Conservation (phyloP, 2,797 vertebrate species). For the Phylloscopus collybita region DNA sequence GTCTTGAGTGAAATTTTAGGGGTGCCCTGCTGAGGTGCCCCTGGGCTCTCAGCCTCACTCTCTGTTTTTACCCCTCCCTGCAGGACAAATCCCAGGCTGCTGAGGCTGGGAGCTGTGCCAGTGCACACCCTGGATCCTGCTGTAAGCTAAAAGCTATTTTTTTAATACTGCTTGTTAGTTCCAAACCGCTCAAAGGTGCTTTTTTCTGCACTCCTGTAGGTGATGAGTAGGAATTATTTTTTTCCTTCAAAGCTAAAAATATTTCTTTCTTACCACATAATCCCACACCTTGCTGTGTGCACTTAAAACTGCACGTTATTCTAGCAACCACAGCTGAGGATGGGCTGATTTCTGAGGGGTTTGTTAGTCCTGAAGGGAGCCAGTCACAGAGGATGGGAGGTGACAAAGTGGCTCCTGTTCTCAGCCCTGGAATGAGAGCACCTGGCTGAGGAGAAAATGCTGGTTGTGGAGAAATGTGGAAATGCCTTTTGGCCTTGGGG, state of each 20-base stretch:
- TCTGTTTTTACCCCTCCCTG: not conserved
- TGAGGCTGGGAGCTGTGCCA: not conserved
- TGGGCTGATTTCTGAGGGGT: not conserved
- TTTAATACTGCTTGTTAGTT: not conserved
- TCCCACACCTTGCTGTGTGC: not conserved
- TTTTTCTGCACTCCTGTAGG: not conserved
- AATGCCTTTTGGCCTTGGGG: not conserved
- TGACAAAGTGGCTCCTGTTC: not conserved
- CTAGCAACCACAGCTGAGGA: rapidly evolving
- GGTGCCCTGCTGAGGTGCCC: not conserved
- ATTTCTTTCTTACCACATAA: not conserved
- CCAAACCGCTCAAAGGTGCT: not conserved
- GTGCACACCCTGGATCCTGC: not conserved
- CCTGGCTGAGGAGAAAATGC: not conserved
- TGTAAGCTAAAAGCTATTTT: not conserved
- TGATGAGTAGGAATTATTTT: not conserved
- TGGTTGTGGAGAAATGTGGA: not conserved
- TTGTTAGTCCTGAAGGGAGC: not conserved
- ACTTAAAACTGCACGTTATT: not conserved
- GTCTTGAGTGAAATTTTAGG: rapidly evolving
- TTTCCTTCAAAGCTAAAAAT: not conserved
- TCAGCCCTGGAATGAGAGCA: not conserved
- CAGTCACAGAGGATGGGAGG: not conserved
- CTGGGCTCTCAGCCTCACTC: not conserved
- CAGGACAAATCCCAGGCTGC: not conserved